These are phyloP conservation scores for Xiphydria camelus DNA, from an alignment of 2,888 invertebrate species.

Conservation along the genomic window DNA sequence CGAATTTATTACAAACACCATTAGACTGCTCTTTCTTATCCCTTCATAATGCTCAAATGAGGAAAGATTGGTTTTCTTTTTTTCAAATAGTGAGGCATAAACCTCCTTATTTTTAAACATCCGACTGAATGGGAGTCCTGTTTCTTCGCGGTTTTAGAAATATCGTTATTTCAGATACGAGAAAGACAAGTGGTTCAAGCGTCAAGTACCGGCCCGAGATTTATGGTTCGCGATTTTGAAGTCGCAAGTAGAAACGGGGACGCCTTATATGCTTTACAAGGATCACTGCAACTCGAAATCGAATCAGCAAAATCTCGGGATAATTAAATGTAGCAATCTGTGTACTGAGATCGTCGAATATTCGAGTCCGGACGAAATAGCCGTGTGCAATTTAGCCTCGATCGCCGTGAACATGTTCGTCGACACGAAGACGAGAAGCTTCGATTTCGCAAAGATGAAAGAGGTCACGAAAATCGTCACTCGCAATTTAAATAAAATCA, in stretches of 20 bases:
- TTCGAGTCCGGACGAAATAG: constrained; percentile 88
- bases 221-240: constrained; percentile 94
- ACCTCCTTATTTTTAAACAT: too few relatives aligned
- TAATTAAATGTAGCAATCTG: constrained; percentile 96
- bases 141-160: too few relatives aligned
- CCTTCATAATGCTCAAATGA: too few relatives aligned
- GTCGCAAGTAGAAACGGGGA: constrained; percentile 96
- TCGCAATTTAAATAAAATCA: constrained; percentile 92
- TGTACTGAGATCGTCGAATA: constrained; percentile 99
- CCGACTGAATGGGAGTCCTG: too few relatives aligned
- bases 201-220: constrained; percentile 78
- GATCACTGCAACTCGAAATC: constrained; percentile 96
- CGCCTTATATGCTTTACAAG: constrained; percentile 96
- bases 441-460: constrained; percentile 85
- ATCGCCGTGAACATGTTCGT: constrained; percentile 96
- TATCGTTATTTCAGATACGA: constrained; percentile 87
- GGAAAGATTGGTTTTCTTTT: too few relatives aligned
- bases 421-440: constrained; percentile 71
- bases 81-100: too few relatives aligned
- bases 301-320: constrained; percentile 97
- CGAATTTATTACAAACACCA: too few relatives aligned
- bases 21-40: too few relatives aligned
- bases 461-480: constrained; percentile 87
- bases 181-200: constrained; percentile 69
- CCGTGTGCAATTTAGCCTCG: constrained; percentile 97